Base-by-base conservation (phyloP, 1,140 invertebrate species). In the Aphelenchoides besseyi region DNA sequence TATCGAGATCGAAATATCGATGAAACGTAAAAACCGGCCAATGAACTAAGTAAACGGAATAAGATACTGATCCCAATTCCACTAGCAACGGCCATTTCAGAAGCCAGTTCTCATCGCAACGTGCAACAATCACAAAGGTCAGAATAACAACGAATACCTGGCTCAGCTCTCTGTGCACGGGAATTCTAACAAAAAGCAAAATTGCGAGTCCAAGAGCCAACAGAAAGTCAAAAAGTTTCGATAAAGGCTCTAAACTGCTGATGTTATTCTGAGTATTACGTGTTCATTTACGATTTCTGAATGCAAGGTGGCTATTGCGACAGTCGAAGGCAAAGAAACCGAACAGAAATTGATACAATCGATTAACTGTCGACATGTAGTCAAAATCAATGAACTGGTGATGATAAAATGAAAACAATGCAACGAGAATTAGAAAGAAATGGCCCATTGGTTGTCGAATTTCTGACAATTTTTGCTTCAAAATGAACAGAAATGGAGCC, bases 1-100 rank as follows among this genome's bases (percentile, higher is more conserved):
- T 5, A 33, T 59, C 55, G 12, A 18, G 5, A 28, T 8, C 5
- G 5, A 59, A 8, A 59, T 8, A 59, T 29, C 55, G 5, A 33
- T 59, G 26, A 5, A 59, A 59, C 18, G 55, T 59, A 23, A 59
- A 59, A 12, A 59, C 5, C 23, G 55, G 55, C 55, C 55, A 59
- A 33, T 59, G 55, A 33, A 59, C 12, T 8, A 59, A 23, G 18
- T 59, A 59, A 33, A 59, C 18, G 18, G 55, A 59, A 33, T 29
- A 59, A 28, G 55, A 59, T 12, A 5, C 5, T 5, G 5, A 8
- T 5, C 55, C 55, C 18, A 59, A 8, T 59, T 59, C 23, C 5
- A 33, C 32, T 23, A 59, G 32, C 26, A 59, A 59, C 23, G 5
- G 5, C 5, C 12, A 8, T 8, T 5, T 18, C 55, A 59, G 23